Evolutionary conservation across 2,797 vertebrate species (phyloP).

Genomic region (Danio jaintianensis): DNA sequence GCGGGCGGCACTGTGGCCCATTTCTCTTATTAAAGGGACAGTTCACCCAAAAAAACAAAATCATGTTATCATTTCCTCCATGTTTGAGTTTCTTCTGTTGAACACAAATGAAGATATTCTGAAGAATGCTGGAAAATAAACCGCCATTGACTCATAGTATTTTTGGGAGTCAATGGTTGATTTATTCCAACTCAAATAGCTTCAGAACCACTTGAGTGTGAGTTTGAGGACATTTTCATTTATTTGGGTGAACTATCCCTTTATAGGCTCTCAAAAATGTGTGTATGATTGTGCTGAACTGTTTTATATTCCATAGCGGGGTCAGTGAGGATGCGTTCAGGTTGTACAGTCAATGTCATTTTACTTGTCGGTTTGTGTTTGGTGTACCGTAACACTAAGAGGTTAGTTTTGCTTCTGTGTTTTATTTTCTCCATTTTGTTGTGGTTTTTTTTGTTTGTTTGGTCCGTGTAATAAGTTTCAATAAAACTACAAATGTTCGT

Average conservation of each 20-base stretch:
- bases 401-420: background rate
- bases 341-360: constrained; percentile 51
- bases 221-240: too few relatives aligned
- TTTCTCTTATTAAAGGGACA: constrained; percentile 6
- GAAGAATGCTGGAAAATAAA: too few relatives aligned
- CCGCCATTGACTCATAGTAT: too few relatives aligned
- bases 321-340: constrained; percentile 14
- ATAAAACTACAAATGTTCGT: constrained; percentile 46
- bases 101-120: too few relatives aligned
- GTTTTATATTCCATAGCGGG: constrained; percentile 20
- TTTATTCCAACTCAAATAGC: too few relatives aligned
- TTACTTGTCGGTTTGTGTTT: constrained; percentile 28
- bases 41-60: too few relatives aligned
- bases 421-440: constrained; percentile 23
- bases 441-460: constrained; percentile 30
- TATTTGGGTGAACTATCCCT: too few relatives aligned
- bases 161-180: too few relatives aligned
- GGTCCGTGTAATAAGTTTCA: constrained; percentile 46
- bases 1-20: constrained; percentile 64
- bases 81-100: too few relatives aligned
- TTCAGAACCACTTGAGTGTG: too few relatives aligned
- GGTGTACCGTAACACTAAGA: constrained; percentile 40
- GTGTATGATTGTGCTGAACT: background rate
- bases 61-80: too few relatives aligned
- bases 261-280: background rate